Base-by-base conservation (phyloP, 37 sponge, comb jelly and placozoan genomes). In the Sycon ciliatum region DNA sequence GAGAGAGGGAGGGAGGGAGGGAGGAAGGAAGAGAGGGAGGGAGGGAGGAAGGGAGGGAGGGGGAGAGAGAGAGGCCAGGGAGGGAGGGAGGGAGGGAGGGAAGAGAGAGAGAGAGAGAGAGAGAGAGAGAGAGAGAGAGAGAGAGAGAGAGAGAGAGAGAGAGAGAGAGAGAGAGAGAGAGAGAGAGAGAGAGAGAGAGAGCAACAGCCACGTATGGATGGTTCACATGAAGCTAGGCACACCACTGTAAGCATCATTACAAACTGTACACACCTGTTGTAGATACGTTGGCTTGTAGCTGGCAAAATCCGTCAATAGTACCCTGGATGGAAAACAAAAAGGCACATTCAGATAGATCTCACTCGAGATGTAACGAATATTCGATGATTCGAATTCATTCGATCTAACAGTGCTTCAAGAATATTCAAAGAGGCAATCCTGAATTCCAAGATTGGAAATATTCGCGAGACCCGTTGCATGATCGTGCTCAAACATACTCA, bases 271-370 rank as follows among this genome's bases (percentile, higher is more conserved):
- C 28, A 90, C 91, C 26, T 70, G 76, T 23, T 90, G 94, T 28
- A 93, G 68, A 1, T 70, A 69, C 5, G 75, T 82, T 32, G 98
- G 98, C 69, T 96, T 96, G 83, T 83, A 96, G 38, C 79, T 79
- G 18, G 98, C 98, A 77, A 91, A 96, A 68, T 96, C 98, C 0
- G 92, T 76, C 36, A 96, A 77, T 38, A 87, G 49, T 2, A 87
- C 98, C 94, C 87, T 86, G 61, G 23, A 49, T 34, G 32, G 24
- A 22, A 20, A n/a, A n/a, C n/a, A n/a, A n/a, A n/a, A n/a, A n/a
- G n/a, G n/a, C n/a, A n/a, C n/a, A n/a, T n/a, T n/a, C n/a, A n/a
- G n/a, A n/a, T n/a, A n/a, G n/a, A n/a, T n/a, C n/a, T n/a, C n/a
- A n/a, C n/a, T n/a, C n/a, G n/a, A n/a, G n/a, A n/a, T n/a, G n/a